Base-by-base conservation (phyloP, 2,797 vertebrate genomes). In the Leucoraja ocellata region DNA sequence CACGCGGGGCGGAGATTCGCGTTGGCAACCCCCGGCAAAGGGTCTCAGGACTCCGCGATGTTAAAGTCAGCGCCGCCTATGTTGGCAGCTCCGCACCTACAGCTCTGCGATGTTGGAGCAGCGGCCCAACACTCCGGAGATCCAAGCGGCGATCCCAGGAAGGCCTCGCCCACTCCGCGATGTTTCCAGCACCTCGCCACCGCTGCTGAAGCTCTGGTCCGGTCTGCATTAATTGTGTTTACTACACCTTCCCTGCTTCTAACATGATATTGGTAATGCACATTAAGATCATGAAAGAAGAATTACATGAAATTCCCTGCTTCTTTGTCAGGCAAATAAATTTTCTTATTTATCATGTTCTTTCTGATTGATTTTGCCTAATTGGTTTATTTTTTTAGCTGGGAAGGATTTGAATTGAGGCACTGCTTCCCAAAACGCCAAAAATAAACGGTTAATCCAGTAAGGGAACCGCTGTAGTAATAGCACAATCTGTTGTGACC, bases 401-500 rank as follows among this genome's bases (percentile, higher is more conserved):
- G 16, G 63, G 23, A 21, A 46, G 25, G 23, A n/a, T n/a, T 92
- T 76, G 14, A 23, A 39, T 76, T 54, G 71, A 76, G 71, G 13
- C n/a, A 71, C 18, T 21, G 32, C 25, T 92, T 76, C 32, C 32
- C 4, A 54, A 54, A 92, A 76, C 28, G 71, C 46, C 76, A 54
- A 92, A 74, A 91, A 92, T 71, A 92, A 92, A 92, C 4, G 14
- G 90, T 76, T 92, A 92, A 73, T 74, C 36, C 23, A 92, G 21
- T 76, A 16, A 54, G 90, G 11, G 11, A 92, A 54, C 13, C 23
- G 32, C 5, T 68, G 46, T 4, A 76, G 71, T 73, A 39, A 92
- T 16, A 92, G 11, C 25, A 58, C 90, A 76, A 76, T 74, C 71
- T 54, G 39, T 39, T 74, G 10, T 92, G 90, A 92, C 90, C 90